Conservation (phyloP, 2,797 vertebrate genomes). For the Lagocephalus sceleratus region DNA sequence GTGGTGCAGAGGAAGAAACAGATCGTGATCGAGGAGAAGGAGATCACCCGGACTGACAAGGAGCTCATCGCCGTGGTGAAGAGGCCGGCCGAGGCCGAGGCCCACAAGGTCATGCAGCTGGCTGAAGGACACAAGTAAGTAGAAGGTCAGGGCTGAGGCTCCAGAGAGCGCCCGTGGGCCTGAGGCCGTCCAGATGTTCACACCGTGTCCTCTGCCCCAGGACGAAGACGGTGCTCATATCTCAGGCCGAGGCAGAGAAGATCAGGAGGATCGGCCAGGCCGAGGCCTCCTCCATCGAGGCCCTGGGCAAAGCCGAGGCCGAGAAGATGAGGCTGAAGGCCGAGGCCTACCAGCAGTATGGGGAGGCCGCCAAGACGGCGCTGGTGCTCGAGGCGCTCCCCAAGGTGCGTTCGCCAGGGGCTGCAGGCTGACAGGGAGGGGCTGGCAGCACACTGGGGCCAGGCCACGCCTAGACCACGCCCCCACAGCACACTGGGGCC, state of each 20-base stretch:
- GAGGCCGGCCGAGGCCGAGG: constrained; percentile 86
- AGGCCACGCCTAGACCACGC: too few species aligned
- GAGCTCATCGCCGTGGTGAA: constrained; percentile 83
- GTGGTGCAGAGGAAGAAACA: constrained; percentile 88
- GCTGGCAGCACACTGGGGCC: too few species aligned
- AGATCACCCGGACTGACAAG: constrained; percentile 81
- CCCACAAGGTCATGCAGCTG: constrained; percentile 83
- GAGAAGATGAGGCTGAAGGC: constrained; percentile 94
- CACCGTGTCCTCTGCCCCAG: constrained; percentile 70
- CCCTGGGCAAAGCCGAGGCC: constrained; percentile 88
- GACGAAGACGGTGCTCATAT: constrained; percentile 84
- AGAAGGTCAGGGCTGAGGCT: too few species aligned
- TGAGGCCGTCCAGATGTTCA: too few species aligned
- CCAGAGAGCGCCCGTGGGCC: too few species aligned
- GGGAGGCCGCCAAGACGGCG: constrained; percentile 88
- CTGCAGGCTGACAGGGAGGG: too few species aligned
- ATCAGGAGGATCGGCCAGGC: constrained; percentile 88
- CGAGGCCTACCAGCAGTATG: constrained; percentile 87
- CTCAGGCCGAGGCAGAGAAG: constrained; percentile 91
- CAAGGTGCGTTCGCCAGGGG: too few species aligned
- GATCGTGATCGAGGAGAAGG: constrained; percentile 87
- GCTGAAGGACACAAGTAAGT: constrained; percentile 86
- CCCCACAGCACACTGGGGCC: too few species aligned
- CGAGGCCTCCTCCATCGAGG: constrained; percentile 86
- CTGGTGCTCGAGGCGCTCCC: constrained; percentile 91